These are phyloP conservation scores for Neolamprologus ventralis DNA, from an alignment of 2,113 vertebrate species.

Conservation along the genomic window DNA sequence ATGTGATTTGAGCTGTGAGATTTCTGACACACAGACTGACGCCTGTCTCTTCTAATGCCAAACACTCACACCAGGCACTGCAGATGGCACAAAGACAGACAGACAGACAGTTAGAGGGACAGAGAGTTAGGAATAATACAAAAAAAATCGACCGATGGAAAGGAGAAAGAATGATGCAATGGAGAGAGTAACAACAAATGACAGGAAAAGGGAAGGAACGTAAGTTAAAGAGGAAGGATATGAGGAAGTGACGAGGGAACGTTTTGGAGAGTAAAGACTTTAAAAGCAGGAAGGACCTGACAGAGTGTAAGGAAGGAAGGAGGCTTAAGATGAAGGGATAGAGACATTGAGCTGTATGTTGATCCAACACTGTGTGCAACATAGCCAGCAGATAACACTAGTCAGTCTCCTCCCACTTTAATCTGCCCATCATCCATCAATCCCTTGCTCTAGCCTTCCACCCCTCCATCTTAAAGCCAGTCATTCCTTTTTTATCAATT, in stretches of 20 bases:
- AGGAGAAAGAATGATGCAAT: neutral
- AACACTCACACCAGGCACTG: constrained; percentile 6
- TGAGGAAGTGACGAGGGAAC: neutral
- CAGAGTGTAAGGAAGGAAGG: neutral
- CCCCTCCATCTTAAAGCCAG: constrained; percentile 16
- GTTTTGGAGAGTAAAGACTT: neutral
- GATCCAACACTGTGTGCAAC: constrained; percentile 19
- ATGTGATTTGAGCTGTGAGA: constrained; percentile 29
- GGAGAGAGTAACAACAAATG: neutral
- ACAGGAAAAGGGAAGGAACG: neutral
- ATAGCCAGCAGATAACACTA: constrained; percentile 29
- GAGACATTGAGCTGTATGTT: constrained; percentile 26
- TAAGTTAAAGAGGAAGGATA: neutral
- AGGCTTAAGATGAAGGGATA: constrained; percentile 31
- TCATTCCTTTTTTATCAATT: constrained; percentile 35
- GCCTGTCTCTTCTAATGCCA: constrained; percentile 20
- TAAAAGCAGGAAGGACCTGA: neutral
- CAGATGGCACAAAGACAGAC: constrained; percentile 17
- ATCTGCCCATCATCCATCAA: constrained; percentile 46
- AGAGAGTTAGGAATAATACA: neutral
- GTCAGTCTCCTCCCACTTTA: constrained; percentile 43
- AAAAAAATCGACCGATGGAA: neutral
- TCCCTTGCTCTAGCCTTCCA: constrained; percentile 3
- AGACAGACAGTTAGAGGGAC: neutral
- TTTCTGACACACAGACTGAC: constrained; percentile 38